These are phyloP conservation scores for Pseudeuparius sepicola DNA, from an alignment of 2,888 invertebrate species.

Conservation along the genomic window DNA sequence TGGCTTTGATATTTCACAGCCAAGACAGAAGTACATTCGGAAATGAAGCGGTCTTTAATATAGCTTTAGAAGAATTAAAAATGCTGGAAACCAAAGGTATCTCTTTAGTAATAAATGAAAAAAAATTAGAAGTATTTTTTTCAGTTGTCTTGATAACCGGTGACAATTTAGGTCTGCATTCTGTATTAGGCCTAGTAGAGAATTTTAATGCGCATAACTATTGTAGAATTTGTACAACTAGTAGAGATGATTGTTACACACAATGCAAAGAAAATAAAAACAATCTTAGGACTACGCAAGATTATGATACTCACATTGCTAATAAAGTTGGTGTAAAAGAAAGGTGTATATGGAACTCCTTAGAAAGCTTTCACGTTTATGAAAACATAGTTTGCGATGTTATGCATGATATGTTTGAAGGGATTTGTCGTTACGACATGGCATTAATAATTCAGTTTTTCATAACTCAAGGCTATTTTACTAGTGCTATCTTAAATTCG, in stretches of 20 bases:
- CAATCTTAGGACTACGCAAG: constrained; percentile 1
- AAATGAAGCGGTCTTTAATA: constrained; percentile 24
- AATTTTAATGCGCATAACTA: constrained; percentile 25
- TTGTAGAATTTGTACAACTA: constrained; percentile 27
- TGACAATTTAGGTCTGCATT: constrained; percentile 28
- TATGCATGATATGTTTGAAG: constrained; percentile 31
- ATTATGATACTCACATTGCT: constrained; percentile 5
- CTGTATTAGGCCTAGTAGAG: constrained; percentile 25
- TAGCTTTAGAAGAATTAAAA: constrained; percentile 23
- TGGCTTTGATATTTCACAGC: constrained; percentile 17
- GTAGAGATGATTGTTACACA: constrained; percentile 8
- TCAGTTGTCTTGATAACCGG: constrained; percentile 22
- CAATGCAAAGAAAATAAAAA: constrained; percentile 10
- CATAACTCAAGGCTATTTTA: constrained; percentile 15
- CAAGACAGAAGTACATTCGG: constrained; percentile 22
- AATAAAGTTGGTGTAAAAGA: constrained; percentile 22
- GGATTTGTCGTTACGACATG: constrained; percentile 28
- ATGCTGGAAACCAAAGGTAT: constrained; percentile 18
- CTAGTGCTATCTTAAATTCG: constrained; percentile 19
- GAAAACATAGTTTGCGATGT: constrained; percentile 28
- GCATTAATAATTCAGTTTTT: constrained; percentile 24
- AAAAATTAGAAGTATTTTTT: constrained; percentile 18
- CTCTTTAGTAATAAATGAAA: constrained; percentile 14
- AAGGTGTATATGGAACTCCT: constrained; percentile 25
- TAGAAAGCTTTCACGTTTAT: constrained; percentile 26